Base-by-base conservation (phyloP, 2,888 invertebrate species). In the Melangyna quadrimaculata region DNA sequence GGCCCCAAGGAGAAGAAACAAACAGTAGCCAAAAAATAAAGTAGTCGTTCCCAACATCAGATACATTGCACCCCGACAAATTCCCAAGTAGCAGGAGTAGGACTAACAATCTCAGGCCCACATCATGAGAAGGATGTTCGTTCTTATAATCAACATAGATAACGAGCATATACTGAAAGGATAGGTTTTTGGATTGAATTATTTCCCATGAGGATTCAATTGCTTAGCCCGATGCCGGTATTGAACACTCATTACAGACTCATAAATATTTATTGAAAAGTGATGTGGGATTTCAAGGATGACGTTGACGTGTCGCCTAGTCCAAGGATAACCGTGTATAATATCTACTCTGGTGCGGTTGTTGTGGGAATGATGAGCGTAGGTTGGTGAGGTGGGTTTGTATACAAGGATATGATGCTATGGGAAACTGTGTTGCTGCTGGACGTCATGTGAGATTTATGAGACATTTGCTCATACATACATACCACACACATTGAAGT, bases 231-330 rank as follows among this genome's bases (percentile, higher is more conserved):
- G 59, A 81, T 73, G 81, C 59, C 65, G 78, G 82, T 78, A 82
- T 82, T 87, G 82, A 87, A 82, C 81, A 87, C 87, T 87, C 87
- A 87, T 87, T 87, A 87, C 87, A 78, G 87, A 74, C 82, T 87
- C 87, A 87, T 87, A 87, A 87, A 87, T 87, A 87, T 87, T 87
- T 87, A 87, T 87, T 87, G 82, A 87, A 87, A 87, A 87, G 82
- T 82, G 82, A 82, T 87, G 87, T 87, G 86, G 86, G 81, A 81
- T 87, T 81, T 74, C 77, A 81, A 78, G 86, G 77, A 86, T 86
- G 69, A 86, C 77, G 75, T 67, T 86, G 63, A 86, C 69, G 80
- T 67, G 67, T 77, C 77, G 71, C 75, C 72, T 71, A 48, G 43
- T 74, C n/a, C 32, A 27, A 80, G 75, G 69, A 86, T 73, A 61